Conservation (phyloP, 53 echinoderm and acorn worm species). For the Actinopyga echinites region DNA sequence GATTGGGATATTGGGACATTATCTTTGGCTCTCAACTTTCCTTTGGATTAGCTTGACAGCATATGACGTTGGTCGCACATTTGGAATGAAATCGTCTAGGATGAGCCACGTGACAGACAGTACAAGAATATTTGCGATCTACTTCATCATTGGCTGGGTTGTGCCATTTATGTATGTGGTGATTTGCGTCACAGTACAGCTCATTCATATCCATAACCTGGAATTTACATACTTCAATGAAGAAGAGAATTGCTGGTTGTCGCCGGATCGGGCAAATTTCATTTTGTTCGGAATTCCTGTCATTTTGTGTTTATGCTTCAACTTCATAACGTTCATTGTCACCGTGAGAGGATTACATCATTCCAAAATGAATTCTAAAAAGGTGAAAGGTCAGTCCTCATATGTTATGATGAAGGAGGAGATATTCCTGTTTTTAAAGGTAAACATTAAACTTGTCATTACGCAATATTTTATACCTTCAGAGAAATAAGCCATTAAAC, state of each 20-base stretch:
- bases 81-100: not conserved
- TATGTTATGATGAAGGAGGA: not conserved
- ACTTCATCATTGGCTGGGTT: not conserved
- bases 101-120: not conserved
- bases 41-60: constrained; percentile 7
- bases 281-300: not conserved
- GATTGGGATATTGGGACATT: not conserved
- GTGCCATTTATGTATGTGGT: not conserved
- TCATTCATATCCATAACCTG: not conserved
- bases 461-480: no score
- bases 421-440: no score
- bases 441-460: no score
- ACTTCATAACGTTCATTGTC: not conserved
- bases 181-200: not conserved
- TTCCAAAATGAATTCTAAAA: not conserved
- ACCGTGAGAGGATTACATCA: not conserved
- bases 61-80: constrained; percentile 7
- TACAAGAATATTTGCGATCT: not conserved
- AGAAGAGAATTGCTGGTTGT: not conserved
- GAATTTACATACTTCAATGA: not conserved
- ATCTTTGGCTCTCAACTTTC: not conserved
- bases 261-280: not conserved
- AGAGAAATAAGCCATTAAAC: no score
- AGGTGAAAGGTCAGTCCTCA: not conserved
- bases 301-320: not conserved